These are phyloP conservation scores for Archaeoteleia sp. DNA, from an alignment of 2,888 invertebrate species.

Conservation along the genomic window DNA sequence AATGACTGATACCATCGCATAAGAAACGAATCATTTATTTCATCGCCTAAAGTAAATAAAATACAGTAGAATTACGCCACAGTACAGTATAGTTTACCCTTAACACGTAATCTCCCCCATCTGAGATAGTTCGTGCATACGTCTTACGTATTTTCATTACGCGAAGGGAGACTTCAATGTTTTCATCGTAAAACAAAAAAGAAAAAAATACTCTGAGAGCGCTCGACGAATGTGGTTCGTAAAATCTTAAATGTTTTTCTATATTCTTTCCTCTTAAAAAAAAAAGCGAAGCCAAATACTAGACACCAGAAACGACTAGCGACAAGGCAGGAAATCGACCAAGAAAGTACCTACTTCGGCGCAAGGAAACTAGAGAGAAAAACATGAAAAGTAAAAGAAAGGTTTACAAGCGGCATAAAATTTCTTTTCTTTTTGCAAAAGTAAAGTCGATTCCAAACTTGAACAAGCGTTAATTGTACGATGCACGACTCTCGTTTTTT, in stretches of 20 bases:
- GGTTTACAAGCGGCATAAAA: slow-evolving; percentile 2
- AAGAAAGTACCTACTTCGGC: no score
- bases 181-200: neutral
- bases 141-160: slow-evolving; percentile 14
- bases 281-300: slow-evolving; percentile 36
- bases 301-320: slow-evolving; percentile 50
- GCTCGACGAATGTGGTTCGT: slow-evolving; percentile 11
- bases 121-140: slow-evolving; percentile 1
- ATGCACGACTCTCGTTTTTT: no score
- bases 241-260: slow-evolving; percentile 5
- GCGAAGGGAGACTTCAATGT: slow-evolving; percentile 9
- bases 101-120: slow-evolving; percentile 18
- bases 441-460: no score
- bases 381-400: neutral
- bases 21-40: slow-evolving; percentile 49
- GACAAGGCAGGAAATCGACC: slow-evolving; percentile 47
- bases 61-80: slow-evolving; percentile 43
- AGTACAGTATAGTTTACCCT: slow-evolving; percentile 48
- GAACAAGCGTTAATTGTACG: no score
- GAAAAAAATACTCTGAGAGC: slow-evolving; percentile 5
- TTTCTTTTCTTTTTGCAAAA: no score
- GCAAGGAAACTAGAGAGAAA: neutral
- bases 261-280: neutral
- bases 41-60: slow-evolving; percentile 39
- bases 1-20: slow-evolving; percentile 34